phyloP scores from a whole-genome alignment of 2,888 invertebrate species.

The Flexamia atlantica region DNA sequence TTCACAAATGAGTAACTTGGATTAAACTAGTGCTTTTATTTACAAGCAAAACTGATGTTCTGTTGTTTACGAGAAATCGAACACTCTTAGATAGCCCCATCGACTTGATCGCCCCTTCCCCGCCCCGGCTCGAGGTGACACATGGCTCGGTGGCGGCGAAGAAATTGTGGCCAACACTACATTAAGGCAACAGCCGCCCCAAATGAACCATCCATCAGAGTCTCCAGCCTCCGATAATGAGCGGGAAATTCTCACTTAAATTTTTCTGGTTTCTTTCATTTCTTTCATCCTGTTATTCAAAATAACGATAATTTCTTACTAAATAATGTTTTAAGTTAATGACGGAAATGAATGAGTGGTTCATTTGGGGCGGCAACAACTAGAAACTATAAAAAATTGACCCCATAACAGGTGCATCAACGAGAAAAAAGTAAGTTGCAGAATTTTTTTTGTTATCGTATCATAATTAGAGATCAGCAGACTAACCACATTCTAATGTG shows the following conservation, averaged over 20 bases:
- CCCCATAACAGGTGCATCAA: neutral
- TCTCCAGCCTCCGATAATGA: neutral
- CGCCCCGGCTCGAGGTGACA: neutral
- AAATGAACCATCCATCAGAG: conserved; percentile 4
- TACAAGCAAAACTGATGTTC: too few species aligned
- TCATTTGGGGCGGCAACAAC: too few species aligned
- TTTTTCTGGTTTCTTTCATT: too few species aligned
- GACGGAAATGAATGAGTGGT: too few species aligned
- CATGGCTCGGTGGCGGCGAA: neutral
- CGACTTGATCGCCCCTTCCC: neutral
- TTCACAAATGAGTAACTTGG: too few species aligned
- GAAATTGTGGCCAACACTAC: neutral
- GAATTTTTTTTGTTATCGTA: neutral
- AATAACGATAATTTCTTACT: too few species aligned
- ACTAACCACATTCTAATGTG: conserved; percentile 53
- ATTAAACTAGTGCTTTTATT: too few species aligned
- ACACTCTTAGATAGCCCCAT: too few species aligned
- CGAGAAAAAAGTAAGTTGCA: conserved; percentile 61
- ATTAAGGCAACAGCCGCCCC: conserved; percentile 19
- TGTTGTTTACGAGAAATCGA: too few species aligned
- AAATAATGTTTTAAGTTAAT: too few species aligned
- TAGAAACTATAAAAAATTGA: neutral
- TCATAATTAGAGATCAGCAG: conserved; percentile 60
- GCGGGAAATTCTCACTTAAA: neutral
- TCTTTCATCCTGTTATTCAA: too few species aligned